Evolutionary conservation across 2,113 vertebrate genomes (phyloP).

Genomic region (Pan troglodytes): DNA sequence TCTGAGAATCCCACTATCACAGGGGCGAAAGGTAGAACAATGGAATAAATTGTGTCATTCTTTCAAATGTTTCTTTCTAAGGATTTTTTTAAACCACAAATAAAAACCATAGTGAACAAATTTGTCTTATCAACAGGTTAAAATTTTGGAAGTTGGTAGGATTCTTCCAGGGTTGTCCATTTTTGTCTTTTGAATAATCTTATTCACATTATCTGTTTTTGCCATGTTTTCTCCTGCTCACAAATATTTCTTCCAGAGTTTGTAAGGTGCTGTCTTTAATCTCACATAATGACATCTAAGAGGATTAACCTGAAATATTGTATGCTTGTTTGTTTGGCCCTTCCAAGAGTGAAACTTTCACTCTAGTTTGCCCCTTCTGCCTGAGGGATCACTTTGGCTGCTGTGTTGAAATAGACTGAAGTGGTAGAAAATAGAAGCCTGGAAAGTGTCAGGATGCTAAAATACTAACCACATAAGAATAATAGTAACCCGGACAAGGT

Average conservation of each 20-base stretch:
- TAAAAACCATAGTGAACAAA: background rate
- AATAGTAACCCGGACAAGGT: background rate
- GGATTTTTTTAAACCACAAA: background rate
- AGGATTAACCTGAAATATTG: background rate
- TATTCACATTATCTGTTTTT: background rate
- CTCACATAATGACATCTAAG: background rate
- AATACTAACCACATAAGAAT: background rate
- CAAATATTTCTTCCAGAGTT: background rate
- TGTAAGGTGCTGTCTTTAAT: background rate
- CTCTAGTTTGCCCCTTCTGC: background rate
- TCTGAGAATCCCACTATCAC: background rate
- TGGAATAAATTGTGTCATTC: background rate
- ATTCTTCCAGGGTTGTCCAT: background rate
- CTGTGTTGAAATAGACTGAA: background rate
- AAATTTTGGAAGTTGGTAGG: background rate
- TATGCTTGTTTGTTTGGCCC: background rate
- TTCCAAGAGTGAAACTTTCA: background rate
- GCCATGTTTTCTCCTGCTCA: background rate
- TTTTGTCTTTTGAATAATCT: background rate
- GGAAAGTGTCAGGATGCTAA: background rate
- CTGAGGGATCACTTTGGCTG: background rate
- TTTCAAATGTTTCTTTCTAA: background rate
- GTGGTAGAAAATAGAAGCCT: background rate
- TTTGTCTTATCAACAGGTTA: background rate
- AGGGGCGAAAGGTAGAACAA: background rate